Evolutionary conservation across 92 coral and sea anemone species (phyloP).

Genomic region (Plumapathes pennacea): DNA sequence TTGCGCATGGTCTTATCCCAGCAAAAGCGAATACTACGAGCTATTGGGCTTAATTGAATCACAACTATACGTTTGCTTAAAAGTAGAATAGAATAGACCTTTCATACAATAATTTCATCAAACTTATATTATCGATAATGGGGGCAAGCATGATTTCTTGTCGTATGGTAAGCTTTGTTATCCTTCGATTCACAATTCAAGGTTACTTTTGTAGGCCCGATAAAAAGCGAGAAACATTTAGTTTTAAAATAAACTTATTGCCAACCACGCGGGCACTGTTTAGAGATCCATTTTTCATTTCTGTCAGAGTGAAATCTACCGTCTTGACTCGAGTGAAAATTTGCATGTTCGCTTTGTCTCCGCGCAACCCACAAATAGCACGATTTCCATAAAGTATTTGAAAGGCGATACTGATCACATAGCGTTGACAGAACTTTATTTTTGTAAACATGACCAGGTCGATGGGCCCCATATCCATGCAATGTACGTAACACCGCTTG

Average conservation of each 20-base stretch:
- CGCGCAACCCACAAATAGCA: slow-evolving; percentile 36
- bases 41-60: slow-evolving; percentile 78
- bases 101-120: slow-evolving; percentile 67
- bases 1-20: slow-evolving; percentile 62
- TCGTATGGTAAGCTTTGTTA: slow-evolving; percentile 83
- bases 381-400: slow-evolving; percentile 43
- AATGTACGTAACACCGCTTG: slow-evolving; percentile 33
- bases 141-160: slow-evolving; percentile 37
- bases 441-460: slow-evolving; percentile 55
- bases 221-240: slow-evolving; percentile 8
- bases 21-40: slow-evolving; percentile 33
- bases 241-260: slow-evolving; percentile 6
- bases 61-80: slow-evolving; percentile 53
- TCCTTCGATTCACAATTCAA: slow-evolving; percentile 36
- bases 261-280: slow-evolving; percentile 3
- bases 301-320: too few relatives aligned
- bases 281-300: too few relatives aligned
- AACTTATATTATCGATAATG: slow-evolving; percentile 53
- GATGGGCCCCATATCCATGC: slow-evolving; percentile 37
- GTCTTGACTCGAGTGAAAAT: slow-evolving; percentile 38
- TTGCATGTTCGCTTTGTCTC: slow-evolving; percentile 91
- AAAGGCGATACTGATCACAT: slow-evolving; percentile 38
- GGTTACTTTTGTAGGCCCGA: too few relatives aligned
- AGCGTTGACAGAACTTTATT: slow-evolving; percentile 46
- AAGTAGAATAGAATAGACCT: slow-evolving; percentile 35